These are phyloP conservation scores for Neoniphon sammara DNA, from an alignment of 2,797 vertebrate genomes.

Conservation along the genomic window DNA sequence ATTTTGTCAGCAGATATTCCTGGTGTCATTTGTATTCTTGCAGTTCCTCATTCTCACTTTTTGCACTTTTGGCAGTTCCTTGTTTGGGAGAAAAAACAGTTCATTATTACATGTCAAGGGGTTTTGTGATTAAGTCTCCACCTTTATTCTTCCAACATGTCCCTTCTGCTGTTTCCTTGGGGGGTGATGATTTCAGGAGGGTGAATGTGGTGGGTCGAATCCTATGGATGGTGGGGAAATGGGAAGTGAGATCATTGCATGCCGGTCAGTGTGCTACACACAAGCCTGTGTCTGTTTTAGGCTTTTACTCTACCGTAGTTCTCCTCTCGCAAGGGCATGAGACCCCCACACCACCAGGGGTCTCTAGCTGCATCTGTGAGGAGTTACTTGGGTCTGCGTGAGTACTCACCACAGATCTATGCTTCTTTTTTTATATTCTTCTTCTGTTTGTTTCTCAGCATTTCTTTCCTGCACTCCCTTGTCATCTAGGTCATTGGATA, in stretches of 20 bases:
- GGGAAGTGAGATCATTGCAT: conserved; percentile 73
- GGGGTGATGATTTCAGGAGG: conserved; percentile 16
- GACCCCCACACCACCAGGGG: conserved; percentile 95
- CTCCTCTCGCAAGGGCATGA: conserved; percentile 95
- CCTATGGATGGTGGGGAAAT: conserved; percentile 33
- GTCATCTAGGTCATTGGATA: conserved; percentile 56
- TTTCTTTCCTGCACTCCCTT: conserved; percentile 42
- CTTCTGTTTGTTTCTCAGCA: conserved; percentile 37
- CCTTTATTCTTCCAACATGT: conserved; percentile 21
- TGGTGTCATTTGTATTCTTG: neutral
- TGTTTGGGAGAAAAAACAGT: neutral
- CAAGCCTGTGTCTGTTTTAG: conserved; percentile 99
- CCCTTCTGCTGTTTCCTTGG: conserved; percentile 26
- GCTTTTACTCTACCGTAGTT: conserved; percentile 94
- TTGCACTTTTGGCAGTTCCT: neutral
- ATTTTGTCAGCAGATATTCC: too few species aligned
- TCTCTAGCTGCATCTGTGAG: conserved; percentile 98
- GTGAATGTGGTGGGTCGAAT: conserved; percentile 37
- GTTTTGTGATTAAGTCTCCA: neutral
- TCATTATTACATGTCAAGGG: neutral
- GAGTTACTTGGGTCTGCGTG: conserved; percentile 97
- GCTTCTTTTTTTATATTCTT: conserved; percentile 63
- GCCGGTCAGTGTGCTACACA: conserved; percentile 97
- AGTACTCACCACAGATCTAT: conserved; percentile 94
- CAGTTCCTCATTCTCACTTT: neutral